Conservation (phyloP, 1,140 invertebrate species). For the Cydia fagiglandana region DNA sequence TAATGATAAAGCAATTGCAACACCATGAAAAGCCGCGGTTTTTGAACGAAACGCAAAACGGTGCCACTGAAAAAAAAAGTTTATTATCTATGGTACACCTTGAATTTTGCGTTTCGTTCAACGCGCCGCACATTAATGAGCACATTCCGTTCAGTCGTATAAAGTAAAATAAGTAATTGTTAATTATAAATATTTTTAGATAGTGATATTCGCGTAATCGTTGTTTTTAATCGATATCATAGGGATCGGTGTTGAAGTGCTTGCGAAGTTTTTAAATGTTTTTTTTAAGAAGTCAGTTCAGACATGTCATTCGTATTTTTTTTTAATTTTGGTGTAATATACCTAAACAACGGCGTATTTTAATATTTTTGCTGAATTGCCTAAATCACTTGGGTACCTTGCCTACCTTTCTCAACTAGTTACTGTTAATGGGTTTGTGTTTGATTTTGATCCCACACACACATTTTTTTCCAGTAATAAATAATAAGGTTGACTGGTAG, state of each 20-base stretch:
- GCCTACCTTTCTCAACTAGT: too few species aligned
- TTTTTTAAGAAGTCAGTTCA: not conserved
- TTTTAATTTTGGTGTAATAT: too few species aligned
- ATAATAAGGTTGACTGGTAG: too few species aligned
- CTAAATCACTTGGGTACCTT: too few species aligned
- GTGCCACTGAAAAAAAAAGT: not conserved
- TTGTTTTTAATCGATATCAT: slow-evolving; percentile 40
- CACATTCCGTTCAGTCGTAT: slow-evolving; percentile 72
- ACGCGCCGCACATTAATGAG: slow-evolving; percentile 38
- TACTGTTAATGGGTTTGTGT: too few species aligned
- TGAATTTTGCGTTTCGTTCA: not conserved
- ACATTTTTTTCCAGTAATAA: too few species aligned
- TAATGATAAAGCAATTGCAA: slow-evolving; percentile 51
- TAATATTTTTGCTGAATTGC: too few species aligned
- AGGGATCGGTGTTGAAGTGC: slow-evolving; percentile 45
- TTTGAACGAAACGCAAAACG: not conserved
- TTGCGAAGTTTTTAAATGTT: slow-evolving; percentile 36
- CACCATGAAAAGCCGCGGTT: slow-evolving; percentile 47
- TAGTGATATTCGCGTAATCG: slow-evolving; percentile 46
- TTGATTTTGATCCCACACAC: too few species aligned
- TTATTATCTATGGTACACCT: not conserved
- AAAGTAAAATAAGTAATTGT: slow-evolving; percentile 44
- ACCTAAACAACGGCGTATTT: too few species aligned
- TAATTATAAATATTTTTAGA: slow-evolving; percentile 54
- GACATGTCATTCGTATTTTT: not conserved